Evolutionary conservation across 1,140 invertebrate genomes (phyloP).

Genomic region (Mizuhopecten yessoensis): DNA sequence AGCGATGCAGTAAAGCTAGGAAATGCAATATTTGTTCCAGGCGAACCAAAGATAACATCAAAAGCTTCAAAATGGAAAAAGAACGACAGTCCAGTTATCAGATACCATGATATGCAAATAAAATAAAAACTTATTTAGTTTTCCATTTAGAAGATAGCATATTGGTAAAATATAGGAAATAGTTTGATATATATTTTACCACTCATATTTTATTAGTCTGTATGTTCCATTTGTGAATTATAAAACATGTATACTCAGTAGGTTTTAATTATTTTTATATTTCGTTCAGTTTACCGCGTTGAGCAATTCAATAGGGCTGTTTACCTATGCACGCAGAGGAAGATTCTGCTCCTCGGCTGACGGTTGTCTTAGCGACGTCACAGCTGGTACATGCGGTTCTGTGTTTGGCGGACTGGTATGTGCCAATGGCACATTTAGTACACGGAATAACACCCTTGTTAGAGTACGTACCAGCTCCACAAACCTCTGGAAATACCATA

Average conservation of each 20-base stretch:
- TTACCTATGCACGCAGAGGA: background rate
- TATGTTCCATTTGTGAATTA: too few relatives aligned
- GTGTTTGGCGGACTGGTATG: background rate
- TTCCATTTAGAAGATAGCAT: too few relatives aligned
- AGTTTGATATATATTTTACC: too few relatives aligned
- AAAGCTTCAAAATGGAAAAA: background rate
- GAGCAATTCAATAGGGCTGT: too few relatives aligned
- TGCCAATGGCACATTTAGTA: conserved; percentile 1
- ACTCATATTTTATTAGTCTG: too few relatives aligned
- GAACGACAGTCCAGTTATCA: too few relatives aligned
- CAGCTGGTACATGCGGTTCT: background rate
- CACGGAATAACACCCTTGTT: background rate
- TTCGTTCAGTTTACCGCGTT: too few relatives aligned
- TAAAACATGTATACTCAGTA: too few relatives aligned
- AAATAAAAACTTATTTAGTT: too few relatives aligned
- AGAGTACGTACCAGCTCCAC: background rate
- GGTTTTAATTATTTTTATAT: too few relatives aligned
- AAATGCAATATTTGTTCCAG: background rate
- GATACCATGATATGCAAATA: too few relatives aligned
- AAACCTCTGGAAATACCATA: background rate
- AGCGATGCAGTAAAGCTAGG: background rate
- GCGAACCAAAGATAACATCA: background rate
- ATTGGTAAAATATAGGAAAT: too few relatives aligned
- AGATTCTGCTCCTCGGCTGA: background rate
- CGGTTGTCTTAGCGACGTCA: background rate